A percentile compares a stretch with the other conserved stretches of the same genome.
These are phyloP conservation scores for Chorisops tibialis DNA, from an alignment of 2,888 invertebrate species.

Conservation along the genomic window DNA sequence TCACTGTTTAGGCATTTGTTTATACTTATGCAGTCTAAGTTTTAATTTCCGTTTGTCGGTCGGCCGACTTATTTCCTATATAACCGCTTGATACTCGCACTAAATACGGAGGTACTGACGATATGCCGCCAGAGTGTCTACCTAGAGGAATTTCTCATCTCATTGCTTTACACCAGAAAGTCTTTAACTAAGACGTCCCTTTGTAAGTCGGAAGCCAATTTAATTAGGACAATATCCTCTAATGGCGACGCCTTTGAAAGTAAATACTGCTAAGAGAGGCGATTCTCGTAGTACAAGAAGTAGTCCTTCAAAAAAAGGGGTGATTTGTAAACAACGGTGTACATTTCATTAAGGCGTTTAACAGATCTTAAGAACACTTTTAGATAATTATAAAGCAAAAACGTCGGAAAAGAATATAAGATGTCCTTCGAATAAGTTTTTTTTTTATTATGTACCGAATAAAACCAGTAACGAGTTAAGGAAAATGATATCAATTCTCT, in stretches of 20 bases:
- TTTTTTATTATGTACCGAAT: too few relatives aligned
- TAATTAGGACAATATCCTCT: slow-evolving; percentile 32
- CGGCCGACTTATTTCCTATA: slow-evolving; percentile 4
- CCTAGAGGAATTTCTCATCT: background rate
- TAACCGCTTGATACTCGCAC: background rate
- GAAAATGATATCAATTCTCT: too few relatives aligned
- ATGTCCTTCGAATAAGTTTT: too few relatives aligned
- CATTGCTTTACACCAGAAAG: background rate
- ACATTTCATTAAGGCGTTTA: slow-evolving; percentile 39
- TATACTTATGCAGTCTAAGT: slow-evolving; percentile 3
- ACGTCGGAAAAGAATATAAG: too few relatives aligned
- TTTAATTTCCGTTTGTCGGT: slow-evolving; percentile 21
- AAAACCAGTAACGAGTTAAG: too few relatives aligned
- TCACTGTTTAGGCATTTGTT: background rate
- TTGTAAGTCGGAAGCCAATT: slow-evolving; percentile 31
- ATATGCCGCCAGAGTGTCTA: too few relatives aligned
- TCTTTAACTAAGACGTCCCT: slow-evolving; percentile 13
- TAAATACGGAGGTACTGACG: too few relatives aligned
- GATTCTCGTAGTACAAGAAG: slow-evolving; percentile 32
- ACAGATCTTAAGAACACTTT: slow-evolving; percentile 38
- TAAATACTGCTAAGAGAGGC: slow-evolving; percentile 32
- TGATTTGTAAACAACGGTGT: slow-evolving; percentile 36
- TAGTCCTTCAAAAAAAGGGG: slow-evolving; percentile 34
- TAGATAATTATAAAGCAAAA: slow-evolving; percentile 34
- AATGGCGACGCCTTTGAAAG: slow-evolving; percentile 34